These are phyloP conservation scores for Corythaeola cristata DNA, from an alignment of 2,113 vertebrate genomes.

Conservation along the genomic window DNA sequence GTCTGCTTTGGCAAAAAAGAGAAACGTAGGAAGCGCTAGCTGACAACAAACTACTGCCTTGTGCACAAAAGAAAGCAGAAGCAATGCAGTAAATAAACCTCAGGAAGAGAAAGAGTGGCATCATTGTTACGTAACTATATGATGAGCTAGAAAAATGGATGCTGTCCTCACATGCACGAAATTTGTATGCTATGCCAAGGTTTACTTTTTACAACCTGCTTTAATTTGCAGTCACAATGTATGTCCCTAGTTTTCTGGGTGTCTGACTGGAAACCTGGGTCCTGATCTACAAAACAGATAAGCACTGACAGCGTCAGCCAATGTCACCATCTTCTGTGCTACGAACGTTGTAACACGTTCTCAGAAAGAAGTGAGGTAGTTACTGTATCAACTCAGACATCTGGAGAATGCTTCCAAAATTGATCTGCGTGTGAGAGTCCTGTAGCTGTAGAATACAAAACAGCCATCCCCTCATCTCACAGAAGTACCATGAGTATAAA, in stretches of 20 bases:
- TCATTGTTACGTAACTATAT: too few relatives aligned
- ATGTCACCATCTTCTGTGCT: neutral
- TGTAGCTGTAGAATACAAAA: neutral
- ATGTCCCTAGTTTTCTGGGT: neutral
- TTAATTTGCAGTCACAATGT: neutral
- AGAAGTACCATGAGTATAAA: neutral
- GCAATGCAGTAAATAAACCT: neutral
- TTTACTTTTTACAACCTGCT: neutral
- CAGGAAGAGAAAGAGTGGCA: neutral
- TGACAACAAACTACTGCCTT: neutral
- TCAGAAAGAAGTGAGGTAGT: neutral
- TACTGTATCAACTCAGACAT: neutral
- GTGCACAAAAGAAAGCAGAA: neutral
- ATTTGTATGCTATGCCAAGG: neutral
- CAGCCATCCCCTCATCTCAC: neutral
- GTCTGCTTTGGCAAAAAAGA: neutral
- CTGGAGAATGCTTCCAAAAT: neutral
- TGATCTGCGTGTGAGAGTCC: accelerated
- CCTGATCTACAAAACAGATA: neutral
- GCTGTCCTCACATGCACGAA: accelerated
- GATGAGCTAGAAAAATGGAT: neutral
- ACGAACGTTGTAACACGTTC: accelerated
- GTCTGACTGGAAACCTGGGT: neutral
- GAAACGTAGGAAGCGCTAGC: accelerated
- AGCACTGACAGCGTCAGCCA: neutral